Evolutionary conservation across 2,797 vertebrate genomes (phyloP).

Genomic region (Hirundo rustica): DNA sequence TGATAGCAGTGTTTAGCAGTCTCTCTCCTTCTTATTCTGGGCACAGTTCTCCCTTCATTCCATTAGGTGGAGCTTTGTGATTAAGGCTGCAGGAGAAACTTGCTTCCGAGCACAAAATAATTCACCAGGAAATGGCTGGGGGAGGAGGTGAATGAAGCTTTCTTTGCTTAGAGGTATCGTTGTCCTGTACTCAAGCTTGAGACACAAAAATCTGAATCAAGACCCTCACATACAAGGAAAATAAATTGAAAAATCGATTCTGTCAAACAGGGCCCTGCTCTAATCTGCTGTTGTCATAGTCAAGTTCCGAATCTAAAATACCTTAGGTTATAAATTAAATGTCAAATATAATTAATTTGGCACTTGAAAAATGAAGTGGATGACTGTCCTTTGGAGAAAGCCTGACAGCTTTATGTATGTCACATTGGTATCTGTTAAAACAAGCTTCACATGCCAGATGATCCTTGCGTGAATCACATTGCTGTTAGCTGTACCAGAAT

Average conservation of each 20-base stretch:
- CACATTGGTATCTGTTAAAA: constrained; percentile 69
- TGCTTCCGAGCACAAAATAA: neutral
- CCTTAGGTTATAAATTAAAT: constrained; percentile 78
- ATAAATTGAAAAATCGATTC: constrained; percentile 69
- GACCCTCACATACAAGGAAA: constrained; percentile 45
- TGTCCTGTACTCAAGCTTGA: neutral
- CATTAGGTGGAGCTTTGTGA: constrained; percentile 64
- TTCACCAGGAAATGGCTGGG: neutral
- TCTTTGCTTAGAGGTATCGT: constrained; percentile 60
- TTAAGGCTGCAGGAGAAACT: constrained; percentile 6
- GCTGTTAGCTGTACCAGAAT: constrained; percentile 66
- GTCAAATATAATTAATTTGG: constrained; percentile 79
- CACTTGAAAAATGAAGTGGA: constrained; percentile 66
- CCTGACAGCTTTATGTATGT: constrained; percentile 74
- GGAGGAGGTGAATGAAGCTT: neutral
- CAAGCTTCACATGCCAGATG: constrained; percentile 65
- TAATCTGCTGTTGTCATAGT: constrained; percentile 70
- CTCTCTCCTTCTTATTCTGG: neutral
- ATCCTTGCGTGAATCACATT: constrained; percentile 56
- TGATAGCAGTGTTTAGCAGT: neutral
- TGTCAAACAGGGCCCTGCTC: constrained; percentile 62
- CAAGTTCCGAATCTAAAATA: constrained; percentile 67
- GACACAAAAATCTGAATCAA: constrained; percentile 13
- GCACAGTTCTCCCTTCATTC: constrained; percentile 8
- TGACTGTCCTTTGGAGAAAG: constrained; percentile 70